Conservation (phyloP, 2,797 vertebrate species). For the Sparus aurata region DNA sequence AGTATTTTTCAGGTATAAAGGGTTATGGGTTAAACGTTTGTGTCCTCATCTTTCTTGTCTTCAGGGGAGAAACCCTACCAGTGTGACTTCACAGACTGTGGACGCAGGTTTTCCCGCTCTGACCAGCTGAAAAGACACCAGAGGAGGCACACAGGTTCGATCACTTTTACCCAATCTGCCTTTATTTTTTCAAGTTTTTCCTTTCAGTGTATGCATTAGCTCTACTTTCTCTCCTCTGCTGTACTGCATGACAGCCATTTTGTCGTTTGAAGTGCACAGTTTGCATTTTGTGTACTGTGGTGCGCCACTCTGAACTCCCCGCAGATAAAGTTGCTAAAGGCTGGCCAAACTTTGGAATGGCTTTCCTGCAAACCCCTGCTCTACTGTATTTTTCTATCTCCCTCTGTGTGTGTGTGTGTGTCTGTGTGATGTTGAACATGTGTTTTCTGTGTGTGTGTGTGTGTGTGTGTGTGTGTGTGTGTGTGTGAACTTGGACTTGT, state of each 20-base stretch:
- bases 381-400: constrained; percentile 83
- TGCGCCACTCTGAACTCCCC: constrained; percentile 14
- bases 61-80: constrained; percentile 97
- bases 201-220: constrained; percentile 19
- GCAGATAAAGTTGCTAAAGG: constrained; percentile 54
- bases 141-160: constrained; percentile 97
- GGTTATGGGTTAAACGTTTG: neutral
- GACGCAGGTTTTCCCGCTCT: constrained; percentile 96
- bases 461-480: constrained; percentile 7
- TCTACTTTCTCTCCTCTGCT: constrained; percentile 13
- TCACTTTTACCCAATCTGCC: constrained; percentile 10
- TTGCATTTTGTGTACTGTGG: constrained; percentile 32
- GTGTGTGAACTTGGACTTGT: too few relatives aligned
- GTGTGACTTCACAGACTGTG: constrained; percentile 98
- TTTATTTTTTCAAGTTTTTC: neutral
- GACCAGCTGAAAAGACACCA: constrained; percentile 99
- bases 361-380: constrained; percentile 79
- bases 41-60: neutral
- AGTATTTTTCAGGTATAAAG: neutral
- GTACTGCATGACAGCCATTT: constrained; percentile 66
- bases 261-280: constrained; percentile 26
- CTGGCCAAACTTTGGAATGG: constrained; percentile 73
- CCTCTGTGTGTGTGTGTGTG: constrained; percentile 61
- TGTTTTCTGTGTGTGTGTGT: constrained; percentile 42
- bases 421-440: constrained; percentile 38